Conservation (phyloP, 2,888 invertebrate genomes). For the Drosophila sordidula region DNA sequence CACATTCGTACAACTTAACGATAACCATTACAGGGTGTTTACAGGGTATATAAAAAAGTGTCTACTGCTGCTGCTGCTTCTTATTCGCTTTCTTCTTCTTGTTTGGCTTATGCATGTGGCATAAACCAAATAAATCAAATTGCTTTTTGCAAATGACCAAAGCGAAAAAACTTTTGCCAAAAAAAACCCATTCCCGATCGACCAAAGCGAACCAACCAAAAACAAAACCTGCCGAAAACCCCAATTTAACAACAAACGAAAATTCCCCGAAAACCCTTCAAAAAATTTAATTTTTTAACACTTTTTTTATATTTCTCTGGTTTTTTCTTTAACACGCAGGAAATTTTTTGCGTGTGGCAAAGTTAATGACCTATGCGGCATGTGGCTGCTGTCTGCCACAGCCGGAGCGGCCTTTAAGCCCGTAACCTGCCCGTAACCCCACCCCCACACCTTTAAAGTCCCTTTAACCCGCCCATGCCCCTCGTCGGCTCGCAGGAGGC, state of each 20-base stretch:
- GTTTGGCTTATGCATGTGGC: constrained; percentile 19
- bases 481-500: background rate
- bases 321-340: background rate
- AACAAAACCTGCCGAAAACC: constrained; percentile 5
- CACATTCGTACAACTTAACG: too few species aligned
- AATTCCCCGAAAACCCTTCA: background rate
- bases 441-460: background rate
- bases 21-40: too few species aligned
- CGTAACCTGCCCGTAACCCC: too few species aligned
- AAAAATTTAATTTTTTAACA: background rate
- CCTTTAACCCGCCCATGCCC: background rate
- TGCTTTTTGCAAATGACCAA: constrained; percentile 39
- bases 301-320: background rate
- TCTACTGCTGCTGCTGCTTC: background rate
- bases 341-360: constrained; percentile 20
- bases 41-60: too few species aligned
- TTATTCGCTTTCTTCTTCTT: background rate
- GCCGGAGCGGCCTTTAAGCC: background rate
- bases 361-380: constrained; percentile 47
- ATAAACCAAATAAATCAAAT: constrained; percentile 66
- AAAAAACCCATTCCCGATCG: background rate
- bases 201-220: too few species aligned
- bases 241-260: background rate
- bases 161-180: constrained; percentile 3
- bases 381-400: constrained; percentile 5